Conservation (phyloP, 1,140 invertebrate species). For the Leucophenga varia region DNA sequence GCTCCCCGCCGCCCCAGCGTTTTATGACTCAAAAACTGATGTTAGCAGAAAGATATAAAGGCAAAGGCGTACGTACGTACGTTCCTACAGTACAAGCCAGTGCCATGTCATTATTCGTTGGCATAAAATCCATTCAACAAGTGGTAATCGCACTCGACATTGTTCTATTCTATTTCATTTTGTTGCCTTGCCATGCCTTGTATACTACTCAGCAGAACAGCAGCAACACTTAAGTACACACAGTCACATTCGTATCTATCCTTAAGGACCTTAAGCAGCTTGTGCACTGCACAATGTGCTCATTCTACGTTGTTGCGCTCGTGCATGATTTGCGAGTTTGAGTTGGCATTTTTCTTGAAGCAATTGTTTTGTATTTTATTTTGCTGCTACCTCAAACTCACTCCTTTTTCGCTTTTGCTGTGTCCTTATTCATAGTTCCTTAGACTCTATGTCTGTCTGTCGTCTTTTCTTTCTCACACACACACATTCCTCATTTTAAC, state of each 20-base stretch:
- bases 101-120: too few species aligned
- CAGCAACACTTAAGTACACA: too few species aligned
- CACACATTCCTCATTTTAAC: slow-evolving; percentile 11
- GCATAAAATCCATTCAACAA: too few species aligned
- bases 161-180: too few species aligned
- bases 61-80: too few species aligned
- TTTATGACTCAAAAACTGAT: slow-evolving; percentile 30
- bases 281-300: slow-evolving; percentile 11
- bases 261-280: too few species aligned
- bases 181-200: slow-evolving; percentile 30
- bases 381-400: too few species aligned
- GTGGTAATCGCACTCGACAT: too few species aligned
- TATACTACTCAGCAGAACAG: too few species aligned
- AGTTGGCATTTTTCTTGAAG: background rate
- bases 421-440: background rate
- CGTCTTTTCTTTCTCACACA: slow-evolving; percentile 2
- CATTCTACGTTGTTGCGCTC: background rate
- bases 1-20: slow-evolving; percentile 17
- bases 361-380: background rate
- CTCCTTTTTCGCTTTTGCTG: too few species aligned
- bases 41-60: too few species aligned
- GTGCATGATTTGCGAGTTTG: background rate
- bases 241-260: background rate
- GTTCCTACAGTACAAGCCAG: slow-evolving; percentile 3
- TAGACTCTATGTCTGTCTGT: background rate